These are phyloP conservation scores for Telenomus remus DNA, from an alignment of 1,140 invertebrate species.

Conservation along the genomic window DNA sequence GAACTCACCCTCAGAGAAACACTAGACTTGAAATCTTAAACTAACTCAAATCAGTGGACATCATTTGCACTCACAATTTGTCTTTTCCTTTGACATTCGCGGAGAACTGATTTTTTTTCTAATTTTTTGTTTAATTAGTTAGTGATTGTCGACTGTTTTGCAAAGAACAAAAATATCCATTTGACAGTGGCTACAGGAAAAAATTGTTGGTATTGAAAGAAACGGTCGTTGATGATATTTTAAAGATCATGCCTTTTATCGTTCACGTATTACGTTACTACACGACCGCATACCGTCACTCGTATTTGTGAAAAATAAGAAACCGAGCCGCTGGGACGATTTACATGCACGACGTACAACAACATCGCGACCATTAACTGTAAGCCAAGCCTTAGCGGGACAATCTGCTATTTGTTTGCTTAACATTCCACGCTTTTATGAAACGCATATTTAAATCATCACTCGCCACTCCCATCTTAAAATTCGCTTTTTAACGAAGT, in stretches of 20 bases:
- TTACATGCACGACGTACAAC: slow-evolving; percentile 23
- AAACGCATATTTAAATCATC: slow-evolving; percentile 33
- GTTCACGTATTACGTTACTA: slow-evolving; percentile 17
- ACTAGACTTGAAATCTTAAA: neutral
- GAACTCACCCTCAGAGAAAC: neutral
- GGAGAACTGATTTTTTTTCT: no score
- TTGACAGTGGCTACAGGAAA: no score
- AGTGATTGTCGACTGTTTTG: no score
- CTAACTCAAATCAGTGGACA: no score
- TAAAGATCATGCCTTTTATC: slow-evolving; percentile 23
- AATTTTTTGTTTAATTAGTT: no score
- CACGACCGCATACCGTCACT: slow-evolving; percentile 1
- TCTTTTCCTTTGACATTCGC: no score
- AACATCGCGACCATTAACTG: slow-evolving; percentile 25
- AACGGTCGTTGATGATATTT: slow-evolving; percentile 1
- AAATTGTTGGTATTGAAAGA: neutral
- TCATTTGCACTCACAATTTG: no score
- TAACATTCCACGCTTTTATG: slow-evolving; percentile 33
- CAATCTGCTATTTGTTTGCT: slow-evolving; percentile 15
- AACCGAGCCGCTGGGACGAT: slow-evolving; percentile 7
- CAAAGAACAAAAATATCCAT: no score
- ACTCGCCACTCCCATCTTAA: slow-evolving; percentile 17
- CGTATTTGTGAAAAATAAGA: slow-evolving; percentile 14
- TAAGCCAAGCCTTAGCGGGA: slow-evolving; percentile 10
- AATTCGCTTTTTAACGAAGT: no score